A percentile compares a stretch with the other conserved stretches of the same genome.
phyloP scores from a whole-genome alignment of 2,888 invertebrate genomes.

The Cheilosia grossa region DNA sequence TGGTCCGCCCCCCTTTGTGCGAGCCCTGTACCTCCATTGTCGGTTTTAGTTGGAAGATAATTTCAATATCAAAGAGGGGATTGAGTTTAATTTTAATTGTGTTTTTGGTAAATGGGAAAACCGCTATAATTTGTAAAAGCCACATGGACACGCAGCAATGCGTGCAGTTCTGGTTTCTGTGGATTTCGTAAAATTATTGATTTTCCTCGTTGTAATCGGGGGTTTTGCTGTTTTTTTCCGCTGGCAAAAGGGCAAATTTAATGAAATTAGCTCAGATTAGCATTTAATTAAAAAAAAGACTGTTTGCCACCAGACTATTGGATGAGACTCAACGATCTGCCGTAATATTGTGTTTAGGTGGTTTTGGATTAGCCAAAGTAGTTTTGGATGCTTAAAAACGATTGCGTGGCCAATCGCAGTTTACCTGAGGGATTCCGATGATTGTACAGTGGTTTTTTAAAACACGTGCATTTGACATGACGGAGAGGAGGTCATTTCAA shows the following conservation, averaged over 20 bases:
- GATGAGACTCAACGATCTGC: constrained; percentile 15
- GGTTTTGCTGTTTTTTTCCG: neutral
- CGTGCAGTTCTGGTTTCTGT: constrained; percentile 52
- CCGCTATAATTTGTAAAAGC: constrained; percentile 71
- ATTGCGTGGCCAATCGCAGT: constrained; percentile 31
- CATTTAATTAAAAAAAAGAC: constrained; percentile 43
- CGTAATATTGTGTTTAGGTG: constrained; percentile 31
- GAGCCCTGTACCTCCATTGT: neutral
- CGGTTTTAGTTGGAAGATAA: constrained; percentile 42
- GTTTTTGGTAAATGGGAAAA: constrained; percentile 65
- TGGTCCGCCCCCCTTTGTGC: constrained; percentile 10
- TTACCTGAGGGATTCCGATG: neutral
- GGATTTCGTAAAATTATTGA: constrained; percentile 61
- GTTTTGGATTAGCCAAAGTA: constrained; percentile 3
- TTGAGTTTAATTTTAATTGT: constrained; percentile 73
- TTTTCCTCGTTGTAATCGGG: constrained; percentile 53
- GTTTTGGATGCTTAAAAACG: constrained; percentile 17
- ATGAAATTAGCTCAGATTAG: constrained; percentile 62
- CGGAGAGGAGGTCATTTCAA: too few species aligned
- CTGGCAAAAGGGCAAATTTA: constrained; percentile 20
- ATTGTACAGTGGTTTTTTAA: too few species aligned
- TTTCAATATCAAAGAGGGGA: constrained; percentile 72
- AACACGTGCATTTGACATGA: too few species aligned
- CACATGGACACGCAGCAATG: constrained; percentile 68
- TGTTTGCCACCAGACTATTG: constrained; percentile 37